A percentile compares a stretch with the other conserved stretches of the same genome.
Evolutionary conservation across 2,797 vertebrate species (phyloP).

Genomic region (Neostethus bicornis): DNA sequence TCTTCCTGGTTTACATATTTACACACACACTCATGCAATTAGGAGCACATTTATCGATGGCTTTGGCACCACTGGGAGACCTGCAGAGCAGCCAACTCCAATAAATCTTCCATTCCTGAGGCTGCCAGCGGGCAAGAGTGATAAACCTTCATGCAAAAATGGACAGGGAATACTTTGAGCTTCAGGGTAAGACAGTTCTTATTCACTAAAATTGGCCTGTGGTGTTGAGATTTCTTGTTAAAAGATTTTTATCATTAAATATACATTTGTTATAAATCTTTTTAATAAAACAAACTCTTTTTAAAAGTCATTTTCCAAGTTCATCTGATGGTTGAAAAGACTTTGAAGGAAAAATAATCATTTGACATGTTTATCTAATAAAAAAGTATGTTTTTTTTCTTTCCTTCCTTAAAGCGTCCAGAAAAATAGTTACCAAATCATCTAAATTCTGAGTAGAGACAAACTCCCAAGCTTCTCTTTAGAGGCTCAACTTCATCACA

Average conservation of each 20-base stretch:
- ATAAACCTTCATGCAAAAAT: constrained; percentile 57
- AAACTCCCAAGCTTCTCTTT: constrained; percentile 29
- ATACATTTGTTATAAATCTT: too few species aligned
- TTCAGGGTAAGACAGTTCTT: constrained; percentile 43
- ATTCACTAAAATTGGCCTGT: constrained; percentile 44
- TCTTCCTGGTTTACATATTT: constrained; percentile 77
- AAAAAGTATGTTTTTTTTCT: not conserved
- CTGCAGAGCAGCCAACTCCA: constrained; percentile 49
- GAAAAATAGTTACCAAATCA: constrained; percentile 20
- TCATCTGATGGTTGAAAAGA: not conserved
- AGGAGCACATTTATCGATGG: constrained; percentile 70
- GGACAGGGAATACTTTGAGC: constrained; percentile 54
- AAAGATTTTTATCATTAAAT: constrained; percentile 16
- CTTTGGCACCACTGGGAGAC: constrained; percentile 54
- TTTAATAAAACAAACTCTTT: too few species aligned
- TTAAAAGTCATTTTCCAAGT: not conserved
- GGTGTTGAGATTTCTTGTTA: constrained; percentile 14
- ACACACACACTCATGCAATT: constrained; percentile 71
- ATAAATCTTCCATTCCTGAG: constrained; percentile 61
- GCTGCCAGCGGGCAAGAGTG: constrained; percentile 58
- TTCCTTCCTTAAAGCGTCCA: not conserved
- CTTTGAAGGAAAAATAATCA: not conserved
- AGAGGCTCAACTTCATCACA: constrained; percentile 49
- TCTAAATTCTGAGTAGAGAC: constrained; percentile 36
- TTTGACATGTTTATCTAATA: not conserved